These are phyloP conservation scores for Varanus salvator DNA, from an alignment of 2,113 vertebrate species.

Conservation along the genomic window DNA sequence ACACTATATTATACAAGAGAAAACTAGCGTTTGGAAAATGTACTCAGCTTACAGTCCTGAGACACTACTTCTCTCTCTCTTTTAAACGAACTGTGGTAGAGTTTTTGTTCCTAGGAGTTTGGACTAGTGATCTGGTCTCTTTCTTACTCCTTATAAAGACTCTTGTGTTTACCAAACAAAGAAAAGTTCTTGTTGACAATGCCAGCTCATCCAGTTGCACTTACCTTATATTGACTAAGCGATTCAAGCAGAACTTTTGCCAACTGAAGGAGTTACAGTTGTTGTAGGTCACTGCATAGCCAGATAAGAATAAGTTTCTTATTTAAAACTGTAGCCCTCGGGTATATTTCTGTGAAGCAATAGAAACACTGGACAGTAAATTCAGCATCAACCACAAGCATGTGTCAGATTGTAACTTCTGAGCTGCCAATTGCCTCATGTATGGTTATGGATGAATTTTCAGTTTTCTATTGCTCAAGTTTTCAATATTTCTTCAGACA, in stretches of 20 bases:
- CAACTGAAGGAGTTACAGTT: slow-evolving; percentile 17
- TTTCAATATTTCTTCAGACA: background rate
- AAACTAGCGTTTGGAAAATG: slow-evolving; percentile 42
- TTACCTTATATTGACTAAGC: slow-evolving; percentile 64
- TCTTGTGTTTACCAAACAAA: background rate
- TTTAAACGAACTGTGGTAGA: slow-evolving; percentile 27
- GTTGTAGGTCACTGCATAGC: background rate
- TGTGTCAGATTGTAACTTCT: background rate
- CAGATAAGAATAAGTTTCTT: background rate
- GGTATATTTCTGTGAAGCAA: background rate
- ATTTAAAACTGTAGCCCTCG: background rate
- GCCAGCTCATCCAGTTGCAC: slow-evolving; percentile 37
- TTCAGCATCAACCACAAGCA: background rate
- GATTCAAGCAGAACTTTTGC: slow-evolving; percentile 50
- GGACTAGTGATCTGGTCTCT: background rate
- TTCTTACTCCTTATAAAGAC: background rate
- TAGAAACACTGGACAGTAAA: background rate
- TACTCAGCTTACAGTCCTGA: background rate
- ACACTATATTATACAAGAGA: slow-evolving; percentile 31
- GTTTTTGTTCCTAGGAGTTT: slow-evolving; percentile 32
- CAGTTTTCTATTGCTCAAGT: background rate
- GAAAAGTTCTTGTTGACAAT: slow-evolving; percentile 19
- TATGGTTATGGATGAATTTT: background rate
- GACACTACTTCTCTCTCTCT: slow-evolving; percentile 2
- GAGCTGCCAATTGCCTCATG: background rate